phyloP scores from a whole-genome alignment of 2,888 invertebrate genomes.

The Prenolepis imparis region DNA sequence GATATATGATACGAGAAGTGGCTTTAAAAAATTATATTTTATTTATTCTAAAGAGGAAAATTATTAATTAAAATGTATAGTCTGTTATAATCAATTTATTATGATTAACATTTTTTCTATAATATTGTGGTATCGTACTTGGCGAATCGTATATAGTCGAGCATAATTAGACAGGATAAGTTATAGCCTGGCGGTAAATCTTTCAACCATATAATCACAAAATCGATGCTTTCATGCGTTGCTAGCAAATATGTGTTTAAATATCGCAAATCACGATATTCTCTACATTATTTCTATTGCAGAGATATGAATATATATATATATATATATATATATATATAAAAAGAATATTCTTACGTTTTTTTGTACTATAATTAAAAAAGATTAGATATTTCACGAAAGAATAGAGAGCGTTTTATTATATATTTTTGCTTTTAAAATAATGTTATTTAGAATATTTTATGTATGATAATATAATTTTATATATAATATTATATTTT shows the following conservation, averaged over 20 bases:
- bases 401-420: background rate
- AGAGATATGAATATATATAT: background rate
- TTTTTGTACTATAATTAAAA: constrained; percentile 16
- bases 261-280: background rate
- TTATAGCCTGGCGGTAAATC: constrained; percentile 43
- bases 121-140: constrained; percentile 7
- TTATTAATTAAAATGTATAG: background rate
- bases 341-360: background rate
- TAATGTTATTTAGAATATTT: background rate
- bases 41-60: background rate
- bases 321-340: no score
- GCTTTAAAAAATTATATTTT: background rate
- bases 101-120: constrained; percentile 24
- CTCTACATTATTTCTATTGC: background rate
- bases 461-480: background rate
- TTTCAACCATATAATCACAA: constrained; percentile 47
- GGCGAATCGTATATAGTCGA: constrained; percentile 32
- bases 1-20: background rate
- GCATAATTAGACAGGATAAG: constrained; percentile 47
- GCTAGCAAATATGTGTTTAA: constrained; percentile 13
- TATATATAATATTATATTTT: background rate
- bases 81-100: constrained; percentile 22
- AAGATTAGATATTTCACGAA: background rate
- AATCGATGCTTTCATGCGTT: constrained; percentile 46
- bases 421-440: background rate